Evolutionary conservation across 2,113 vertebrate genomes (phyloP).

Genomic region (Hyperopisus bebe): DNA sequence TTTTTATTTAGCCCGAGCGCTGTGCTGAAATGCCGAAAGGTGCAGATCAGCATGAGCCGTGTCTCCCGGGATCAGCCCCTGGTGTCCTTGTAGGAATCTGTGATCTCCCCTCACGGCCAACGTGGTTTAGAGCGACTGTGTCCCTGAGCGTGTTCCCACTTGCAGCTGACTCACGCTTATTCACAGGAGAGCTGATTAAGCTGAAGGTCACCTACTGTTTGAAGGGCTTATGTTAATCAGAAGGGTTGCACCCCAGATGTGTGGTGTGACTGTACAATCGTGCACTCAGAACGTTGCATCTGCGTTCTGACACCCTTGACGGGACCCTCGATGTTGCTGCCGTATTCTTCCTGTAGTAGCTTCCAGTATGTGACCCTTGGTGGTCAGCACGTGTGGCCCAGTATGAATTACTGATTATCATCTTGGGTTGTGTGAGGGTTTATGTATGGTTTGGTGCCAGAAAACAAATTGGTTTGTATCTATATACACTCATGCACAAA

Average conservation of each 20-base stretch:
- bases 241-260: neutral
- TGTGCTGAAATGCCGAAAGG: neutral
- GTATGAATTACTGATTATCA: neutral
- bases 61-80: neutral
- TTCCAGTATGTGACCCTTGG: neutral
- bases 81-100: neutral
- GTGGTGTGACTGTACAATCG: neutral
- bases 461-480: neutral
- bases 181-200: neutral
- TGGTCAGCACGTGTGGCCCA: neutral
- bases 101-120: neutral
- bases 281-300: neutral
- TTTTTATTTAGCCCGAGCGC: constrained; percentile 1
- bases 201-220: neutral
- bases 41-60: neutral
- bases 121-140: neutral
- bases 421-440: neutral
- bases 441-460: neutral
- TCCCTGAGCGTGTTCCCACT: neutral
- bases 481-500: neutral
- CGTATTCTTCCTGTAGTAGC: neutral
- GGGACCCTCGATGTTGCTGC: neutral
- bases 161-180: neutral
- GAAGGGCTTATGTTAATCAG: neutral
- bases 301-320: neutral